Evolutionary conservation across 1,140 invertebrate species (phyloP), one percentile per base, ranked within the genome.

Genomic region (Magallana gigas): DNA sequence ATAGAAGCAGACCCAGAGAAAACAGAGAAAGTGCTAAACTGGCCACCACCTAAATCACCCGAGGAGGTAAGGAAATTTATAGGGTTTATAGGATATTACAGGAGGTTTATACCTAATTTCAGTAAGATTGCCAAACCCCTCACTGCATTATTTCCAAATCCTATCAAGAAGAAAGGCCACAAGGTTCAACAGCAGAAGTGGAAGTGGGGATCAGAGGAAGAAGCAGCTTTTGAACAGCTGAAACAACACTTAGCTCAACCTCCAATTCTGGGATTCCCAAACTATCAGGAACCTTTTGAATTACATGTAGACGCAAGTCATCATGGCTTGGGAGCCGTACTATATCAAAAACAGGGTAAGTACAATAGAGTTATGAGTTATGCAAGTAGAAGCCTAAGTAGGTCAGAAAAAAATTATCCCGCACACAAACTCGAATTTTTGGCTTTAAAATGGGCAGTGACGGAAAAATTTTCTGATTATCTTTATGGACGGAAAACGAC

Each of bases 281-380:
- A 84, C 64, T 62, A 18, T 36, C 8, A 23, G 4, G 11, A 36
- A n/a, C 83, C 83, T 7, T 84, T 23, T 84, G 83, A 84, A n/a
- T 29, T 62, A 64, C 83, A 84, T 29, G 64, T 60, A 84, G 83
- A 84, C 64, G 83, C 83, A 5, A n/a, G 12, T 12, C 12, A 29
- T 48, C 16, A n/a, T 36, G 81, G 81, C 29, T 57, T 83, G 16
- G 81, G 81, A 3, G 81, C 81, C 11, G 81, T 57, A 7, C 57
- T 83, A 1, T 83, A 83, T 29, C 81, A 83, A 11, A 11, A 8
- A 48, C 81, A 5, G 1, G 23, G 11, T 12, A 11, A 56, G 12
- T 12, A 23, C 12, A 36, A 83, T 16, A 29, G 36, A 83, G 81
- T 56, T 23, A 23, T 23, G 1, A 23, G 23, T 1, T 23, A 23